phyloP scores from a whole-genome alignment of 2,113 vertebrate species.

The Trematocara variabile region DNA sequence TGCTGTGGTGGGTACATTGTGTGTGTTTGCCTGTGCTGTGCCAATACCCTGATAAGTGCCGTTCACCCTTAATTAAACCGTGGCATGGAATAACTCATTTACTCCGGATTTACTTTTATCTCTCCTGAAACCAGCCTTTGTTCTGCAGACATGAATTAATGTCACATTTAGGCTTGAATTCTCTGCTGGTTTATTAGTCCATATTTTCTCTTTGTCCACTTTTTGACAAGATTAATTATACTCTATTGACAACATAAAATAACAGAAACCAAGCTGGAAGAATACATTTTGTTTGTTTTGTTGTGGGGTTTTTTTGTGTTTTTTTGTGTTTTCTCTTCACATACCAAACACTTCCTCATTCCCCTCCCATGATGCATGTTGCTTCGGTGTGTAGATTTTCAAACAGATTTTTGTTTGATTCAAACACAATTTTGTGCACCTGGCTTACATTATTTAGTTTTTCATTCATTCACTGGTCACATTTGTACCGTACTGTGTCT shows the following conservation, averaged over 20 bases:
- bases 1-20: constrained; percentile 49
- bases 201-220: neutral
- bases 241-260: neutral
- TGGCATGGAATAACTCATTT: constrained; percentile 13
- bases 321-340: neutral
- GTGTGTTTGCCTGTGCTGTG: constrained; percentile 24
- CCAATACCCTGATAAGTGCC: constrained; percentile 59
- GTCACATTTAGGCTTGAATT: neutral
- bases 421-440: neutral
- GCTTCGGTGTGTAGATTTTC: constrained; percentile 9
- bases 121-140: neutral
- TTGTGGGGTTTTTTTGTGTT: fast-evolving
- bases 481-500: neutral
- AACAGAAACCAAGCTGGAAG: neutral
- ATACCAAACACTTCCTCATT: constrained; percentile 16
- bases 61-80: constrained; percentile 30
- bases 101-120: constrained; percentile 1
- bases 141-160: neutral
- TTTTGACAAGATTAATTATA: neutral
- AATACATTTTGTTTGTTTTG: neutral
- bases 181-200: neutral
- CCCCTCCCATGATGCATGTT: neutral
- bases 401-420: neutral
- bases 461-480: neutral
- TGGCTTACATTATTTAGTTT: neutral